Percentiles rank a stretch among this genome's conserved stretches.
Evolutionary conservation across 1,140 invertebrate genomes (phyloP).

Genomic region (Procambarus virginalis): DNA sequence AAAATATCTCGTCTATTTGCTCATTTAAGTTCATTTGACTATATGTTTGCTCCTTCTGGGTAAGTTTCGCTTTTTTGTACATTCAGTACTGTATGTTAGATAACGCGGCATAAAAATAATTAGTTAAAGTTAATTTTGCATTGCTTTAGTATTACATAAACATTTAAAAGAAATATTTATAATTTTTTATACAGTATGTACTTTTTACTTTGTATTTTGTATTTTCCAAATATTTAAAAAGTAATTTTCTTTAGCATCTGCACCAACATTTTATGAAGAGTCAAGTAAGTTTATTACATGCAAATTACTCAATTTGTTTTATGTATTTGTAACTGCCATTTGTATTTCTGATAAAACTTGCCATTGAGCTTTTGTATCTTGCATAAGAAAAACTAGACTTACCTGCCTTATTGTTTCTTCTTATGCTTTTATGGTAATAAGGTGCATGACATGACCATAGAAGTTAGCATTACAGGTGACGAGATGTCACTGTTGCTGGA

Average conservation of each 20-base stretch:
- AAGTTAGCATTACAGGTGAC: too few relatives aligned
- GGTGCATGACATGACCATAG: too few relatives aligned
- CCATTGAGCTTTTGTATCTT: not conserved
- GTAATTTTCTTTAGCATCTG: not conserved
- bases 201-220: not conserved
- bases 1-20: too few relatives aligned
- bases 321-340: not conserved
- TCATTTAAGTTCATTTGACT: too few relatives aligned
- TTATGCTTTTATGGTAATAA: not conserved
- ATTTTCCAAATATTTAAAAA: not conserved
- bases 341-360: not conserved
- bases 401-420: not conserved
- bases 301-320: not conserved
- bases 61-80: too few relatives aligned
- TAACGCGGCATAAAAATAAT: too few relatives aligned
- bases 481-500: too few relatives aligned
- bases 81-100: too few relatives aligned
- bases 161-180: not conserved
- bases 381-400: not conserved
- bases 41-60: too few relatives aligned
- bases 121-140: too few relatives aligned
- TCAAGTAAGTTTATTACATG: conserved; percentile 43
- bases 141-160: not conserved
- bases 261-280: conserved; percentile 30
- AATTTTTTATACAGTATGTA: not conserved